Conservation (phyloP, 2,888 invertebrate species). For the Abrostola tripartita region DNA sequence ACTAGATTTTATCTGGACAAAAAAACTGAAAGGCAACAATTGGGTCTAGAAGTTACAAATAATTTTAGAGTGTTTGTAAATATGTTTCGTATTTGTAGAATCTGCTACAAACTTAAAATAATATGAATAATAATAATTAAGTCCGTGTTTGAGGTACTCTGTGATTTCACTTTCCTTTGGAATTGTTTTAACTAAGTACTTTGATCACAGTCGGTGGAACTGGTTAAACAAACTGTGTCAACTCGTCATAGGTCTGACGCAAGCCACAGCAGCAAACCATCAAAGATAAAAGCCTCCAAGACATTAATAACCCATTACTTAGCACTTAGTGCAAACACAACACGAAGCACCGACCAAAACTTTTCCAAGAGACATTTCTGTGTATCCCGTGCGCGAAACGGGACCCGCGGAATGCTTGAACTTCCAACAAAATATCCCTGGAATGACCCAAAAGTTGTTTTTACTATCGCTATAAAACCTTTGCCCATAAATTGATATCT, state of each 20-base stretch:
- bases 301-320: slow-evolving; percentile 45
- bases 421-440: slow-evolving; percentile 55
- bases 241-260: slow-evolving; percentile 6
- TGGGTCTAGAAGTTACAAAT: slow-evolving; percentile 10
- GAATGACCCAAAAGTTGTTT: slow-evolving; percentile 66
- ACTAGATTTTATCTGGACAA: slow-evolving; percentile 17
- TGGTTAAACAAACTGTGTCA: slow-evolving; percentile 22
- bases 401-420: slow-evolving; percentile 51
- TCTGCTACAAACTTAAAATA: too few species aligned
- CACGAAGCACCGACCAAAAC: slow-evolving; percentile 40
- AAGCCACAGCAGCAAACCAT: slow-evolving; percentile 12
- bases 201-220: slow-evolving; percentile 2
- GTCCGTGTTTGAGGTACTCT: not conserved
- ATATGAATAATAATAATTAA: not conserved
- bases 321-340: slow-evolving; percentile 39
- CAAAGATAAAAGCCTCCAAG: slow-evolving; percentile 38
- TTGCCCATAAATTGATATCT: slow-evolving; percentile 68
- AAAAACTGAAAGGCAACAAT: slow-evolving; percentile 7
- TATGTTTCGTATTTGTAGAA: too few species aligned
- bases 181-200: not conserved
- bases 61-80: too few species aligned
- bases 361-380: slow-evolving; percentile 50
- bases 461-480: slow-evolving; percentile 67
- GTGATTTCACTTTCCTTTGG: not conserved
- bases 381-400: slow-evolving; percentile 33